Evolutionary conservation across 2,888 invertebrate species (phyloP).

Genomic region (Congeria kusceri): DNA sequence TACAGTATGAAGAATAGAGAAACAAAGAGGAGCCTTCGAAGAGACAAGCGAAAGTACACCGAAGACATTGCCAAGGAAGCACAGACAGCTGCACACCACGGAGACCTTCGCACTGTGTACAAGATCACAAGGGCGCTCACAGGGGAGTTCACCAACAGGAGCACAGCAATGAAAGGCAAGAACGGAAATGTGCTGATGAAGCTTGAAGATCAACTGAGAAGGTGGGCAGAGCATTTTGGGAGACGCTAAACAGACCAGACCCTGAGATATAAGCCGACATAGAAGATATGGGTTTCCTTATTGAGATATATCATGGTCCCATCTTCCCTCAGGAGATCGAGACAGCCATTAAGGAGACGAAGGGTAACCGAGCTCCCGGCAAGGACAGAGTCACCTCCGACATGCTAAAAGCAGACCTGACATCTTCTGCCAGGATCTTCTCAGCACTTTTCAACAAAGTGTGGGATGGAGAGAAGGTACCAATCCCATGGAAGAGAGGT

Average conservation of each 20-base stretch:
- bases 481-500: slow-evolving; percentile 3
- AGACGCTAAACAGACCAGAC: too few species aligned
- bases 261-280: too few species aligned
- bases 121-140: too few species aligned
- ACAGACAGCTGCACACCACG: too few species aligned
- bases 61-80: too few species aligned
- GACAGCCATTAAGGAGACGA: not conserved
- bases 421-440: not conserved
- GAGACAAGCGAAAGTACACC: not conserved
- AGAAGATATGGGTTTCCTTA: too few species aligned
- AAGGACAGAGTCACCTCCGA: slow-evolving; percentile 9
- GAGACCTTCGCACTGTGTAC: too few species aligned
- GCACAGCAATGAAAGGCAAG: not conserved
- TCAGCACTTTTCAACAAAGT: not conserved
- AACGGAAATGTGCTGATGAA: not conserved
- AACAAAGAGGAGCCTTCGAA: not conserved
- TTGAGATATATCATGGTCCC: too few species aligned
- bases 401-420: not conserved
- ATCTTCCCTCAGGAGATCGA: too few species aligned
- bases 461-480: not conserved
- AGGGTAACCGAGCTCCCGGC: slow-evolving; percentile 10
- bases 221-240: too few species aligned
- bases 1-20: not conserved
- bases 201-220: not conserved
- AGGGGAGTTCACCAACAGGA: not conserved